Evolutionary conservation across 2,113 vertebrate species (phyloP).

Genomic region (Bos javanicus): DNA sequence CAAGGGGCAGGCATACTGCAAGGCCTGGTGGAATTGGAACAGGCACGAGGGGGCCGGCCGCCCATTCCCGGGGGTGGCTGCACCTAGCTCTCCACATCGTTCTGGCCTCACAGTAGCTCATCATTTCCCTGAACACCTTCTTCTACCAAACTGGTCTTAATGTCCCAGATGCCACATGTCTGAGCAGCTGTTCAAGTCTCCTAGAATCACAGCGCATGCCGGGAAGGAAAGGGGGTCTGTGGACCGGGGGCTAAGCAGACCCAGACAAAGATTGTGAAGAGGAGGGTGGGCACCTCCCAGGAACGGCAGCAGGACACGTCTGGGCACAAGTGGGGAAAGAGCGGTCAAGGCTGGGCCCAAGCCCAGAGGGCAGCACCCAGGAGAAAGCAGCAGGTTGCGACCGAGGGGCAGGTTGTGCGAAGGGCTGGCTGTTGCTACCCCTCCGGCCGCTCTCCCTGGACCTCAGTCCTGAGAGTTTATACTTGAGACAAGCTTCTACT

Average conservation of each 20-base stretch:
- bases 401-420: fast-evolving
- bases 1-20: background rate
- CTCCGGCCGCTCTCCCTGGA: background rate
- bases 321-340: background rate
- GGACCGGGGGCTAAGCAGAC: background rate
- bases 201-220: fast-evolving
- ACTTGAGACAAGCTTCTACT: background rate
- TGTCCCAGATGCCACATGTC: background rate
- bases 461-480: background rate
- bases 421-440: background rate
- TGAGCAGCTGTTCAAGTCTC: background rate
- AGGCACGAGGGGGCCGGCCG: fast-evolving
- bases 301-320: fast-evolving
- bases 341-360: background rate
- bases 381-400: background rate
- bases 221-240: background rate
- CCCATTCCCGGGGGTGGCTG: background rate
- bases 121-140: background rate
- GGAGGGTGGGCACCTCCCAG: background rate
- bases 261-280: background rate
- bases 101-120: background rate
- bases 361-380: background rate
- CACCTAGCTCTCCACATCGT: background rate
- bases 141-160: background rate
- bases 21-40: background rate